A percentile compares a stretch with the other conserved stretches of the same genome.
phyloP scores from a whole-genome alignment of 1,140 invertebrate genomes.

The Plodia interpunctella region DNA sequence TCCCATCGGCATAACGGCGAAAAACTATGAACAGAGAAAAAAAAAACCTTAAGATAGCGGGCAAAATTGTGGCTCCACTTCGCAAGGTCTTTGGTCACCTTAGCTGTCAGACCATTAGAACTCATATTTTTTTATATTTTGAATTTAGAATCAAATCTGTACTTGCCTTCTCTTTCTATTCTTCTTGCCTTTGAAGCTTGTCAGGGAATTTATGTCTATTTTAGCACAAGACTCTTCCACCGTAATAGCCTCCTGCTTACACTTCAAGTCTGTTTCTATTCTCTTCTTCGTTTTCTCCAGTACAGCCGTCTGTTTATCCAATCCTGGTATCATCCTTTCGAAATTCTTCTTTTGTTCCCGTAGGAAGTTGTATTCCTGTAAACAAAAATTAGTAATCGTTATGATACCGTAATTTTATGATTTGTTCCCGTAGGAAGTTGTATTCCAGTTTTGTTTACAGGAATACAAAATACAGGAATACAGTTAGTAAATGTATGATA shows the following conservation, averaged over 20 bases:
- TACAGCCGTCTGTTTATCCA: constrained; percentile 38
- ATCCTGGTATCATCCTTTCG: constrained; percentile 38
- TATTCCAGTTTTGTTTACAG: too few relatives aligned
- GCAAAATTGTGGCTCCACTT: too few relatives aligned
- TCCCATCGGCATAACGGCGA: constrained; percentile 45
- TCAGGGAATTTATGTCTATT: constrained; percentile 25
- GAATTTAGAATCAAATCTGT: too few relatives aligned
- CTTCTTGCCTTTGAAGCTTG: constrained; percentile 25
- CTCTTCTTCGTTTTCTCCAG: constrained; percentile 45
- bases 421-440: too few relatives aligned
- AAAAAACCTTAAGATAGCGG: too few relatives aligned
- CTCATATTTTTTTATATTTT: too few relatives aligned
- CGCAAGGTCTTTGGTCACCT: too few relatives aligned
- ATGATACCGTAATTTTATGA: too few relatives aligned
- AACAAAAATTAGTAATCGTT: too few relatives aligned
- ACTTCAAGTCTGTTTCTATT: constrained; percentile 41
- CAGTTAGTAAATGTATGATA: too few relatives aligned
- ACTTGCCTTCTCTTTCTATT: constrained; percentile 34
- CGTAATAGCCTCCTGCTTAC: constrained; percentile 44
- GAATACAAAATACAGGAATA: too few relatives aligned
- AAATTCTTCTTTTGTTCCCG: constrained; percentile 53
- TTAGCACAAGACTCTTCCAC: constrained; percentile 45
- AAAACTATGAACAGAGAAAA: constrained; percentile 21
- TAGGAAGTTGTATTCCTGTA: constrained; percentile 53
- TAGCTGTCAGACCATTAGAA: too few relatives aligned